These are phyloP conservation scores for Trachymyrmex cornetzi DNA, from an alignment of 1,140 invertebrate genomes.

Conservation along the genomic window DNA sequence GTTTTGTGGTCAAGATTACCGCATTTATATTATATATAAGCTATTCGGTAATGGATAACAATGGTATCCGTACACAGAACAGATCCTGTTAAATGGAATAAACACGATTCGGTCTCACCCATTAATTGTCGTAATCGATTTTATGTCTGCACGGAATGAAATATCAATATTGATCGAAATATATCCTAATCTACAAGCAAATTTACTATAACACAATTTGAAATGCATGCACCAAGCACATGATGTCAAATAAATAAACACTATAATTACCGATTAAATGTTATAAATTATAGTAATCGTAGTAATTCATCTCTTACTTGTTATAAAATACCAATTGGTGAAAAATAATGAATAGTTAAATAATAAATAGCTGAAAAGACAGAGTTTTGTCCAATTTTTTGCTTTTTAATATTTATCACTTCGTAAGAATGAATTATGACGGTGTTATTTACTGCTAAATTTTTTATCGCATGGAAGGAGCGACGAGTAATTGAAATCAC, in stretches of 20 bases:
- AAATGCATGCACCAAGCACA: background rate
- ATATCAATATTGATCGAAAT: slow-evolving; percentile 44
- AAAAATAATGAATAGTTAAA: background rate
- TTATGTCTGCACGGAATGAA: slow-evolving; percentile 17
- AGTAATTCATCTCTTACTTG: background rate
- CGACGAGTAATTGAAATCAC: slow-evolving; percentile 52
- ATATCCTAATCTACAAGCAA: slow-evolving; percentile 36
- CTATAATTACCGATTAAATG: background rate
- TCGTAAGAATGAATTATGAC: background rate
- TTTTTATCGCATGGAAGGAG: background rate
- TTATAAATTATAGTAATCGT: background rate
- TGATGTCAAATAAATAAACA: background rate
- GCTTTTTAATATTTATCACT: background rate
- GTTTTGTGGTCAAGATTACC: slow-evolving; percentile 46
- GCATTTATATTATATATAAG: slow-evolving; percentile 47
- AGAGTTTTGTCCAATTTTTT: background rate
- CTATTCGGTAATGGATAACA: slow-evolving; percentile 17
- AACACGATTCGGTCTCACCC: slow-evolving; percentile 16
- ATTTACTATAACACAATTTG: background rate
- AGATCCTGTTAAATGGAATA: slow-evolving; percentile 33
- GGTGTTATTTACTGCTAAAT: slow-evolving; percentile 26
- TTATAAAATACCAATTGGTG: background rate
- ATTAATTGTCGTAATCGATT: slow-evolving; percentile 26
- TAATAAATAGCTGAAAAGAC: background rate
- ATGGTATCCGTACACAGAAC: background rate